A percentile compares a stretch with the other conserved stretches of the same genome.
These are phyloP conservation scores for Zosterops pallidus DNA, from an alignment of 2,113 vertebrate species.

Conservation along the genomic window DNA sequence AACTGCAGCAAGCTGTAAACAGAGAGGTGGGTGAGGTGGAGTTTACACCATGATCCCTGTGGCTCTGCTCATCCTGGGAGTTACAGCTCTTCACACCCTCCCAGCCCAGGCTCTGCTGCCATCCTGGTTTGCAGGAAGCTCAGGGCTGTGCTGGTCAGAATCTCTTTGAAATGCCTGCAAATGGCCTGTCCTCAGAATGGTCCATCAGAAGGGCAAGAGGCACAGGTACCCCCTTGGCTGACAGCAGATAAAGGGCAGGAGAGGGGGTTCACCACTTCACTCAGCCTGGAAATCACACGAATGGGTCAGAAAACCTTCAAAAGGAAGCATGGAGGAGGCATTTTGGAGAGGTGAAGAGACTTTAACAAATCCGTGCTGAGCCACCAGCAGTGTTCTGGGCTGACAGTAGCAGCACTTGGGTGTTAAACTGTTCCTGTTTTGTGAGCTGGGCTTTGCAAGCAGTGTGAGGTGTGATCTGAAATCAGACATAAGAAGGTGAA, in stretches of 20 bases:
- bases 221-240: accelerated
- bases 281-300: background rate
- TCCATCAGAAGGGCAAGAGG: accelerated
- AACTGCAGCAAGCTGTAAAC: background rate
- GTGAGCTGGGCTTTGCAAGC: background rate
- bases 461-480: background rate
- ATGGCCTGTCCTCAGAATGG: no score
- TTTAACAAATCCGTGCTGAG: background rate
- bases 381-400: background rate
- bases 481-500: background rate
- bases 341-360: background rate
- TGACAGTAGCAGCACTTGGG: background rate
- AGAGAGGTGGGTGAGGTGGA: background rate
- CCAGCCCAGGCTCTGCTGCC: background rate
- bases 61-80: background rate
- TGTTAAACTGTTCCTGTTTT: background rate
- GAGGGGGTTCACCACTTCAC: background rate
- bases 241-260: background rate
- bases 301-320: background rate
- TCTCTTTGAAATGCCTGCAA: background rate
- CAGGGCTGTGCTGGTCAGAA: background rate
- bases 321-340: background rate
- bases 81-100: background rate
- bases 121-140: background rate
- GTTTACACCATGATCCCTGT: background rate